Evolutionary conservation across 2,113 vertebrate genomes (phyloP), one percentile per base, ranked within the genome.

Genomic region (Orthonyx spaldingii): DNA sequence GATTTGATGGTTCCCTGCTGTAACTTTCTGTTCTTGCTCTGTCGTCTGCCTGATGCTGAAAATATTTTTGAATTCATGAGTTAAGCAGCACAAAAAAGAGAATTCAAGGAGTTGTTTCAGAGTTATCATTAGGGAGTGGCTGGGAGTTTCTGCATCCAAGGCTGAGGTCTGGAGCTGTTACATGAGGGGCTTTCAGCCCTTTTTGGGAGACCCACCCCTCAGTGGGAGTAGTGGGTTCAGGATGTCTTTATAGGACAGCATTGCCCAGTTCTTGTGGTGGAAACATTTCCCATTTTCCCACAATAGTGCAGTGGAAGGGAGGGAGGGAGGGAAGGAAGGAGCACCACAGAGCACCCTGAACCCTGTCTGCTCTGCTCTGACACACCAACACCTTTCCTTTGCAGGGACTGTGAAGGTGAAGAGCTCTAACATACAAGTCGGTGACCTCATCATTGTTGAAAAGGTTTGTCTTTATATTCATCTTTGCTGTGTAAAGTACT

Each of bases 401-500:
- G 71, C 97, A 99, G 99, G 99, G 52, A 99, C 99, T 3, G 98
- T 99, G 93, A 99, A 99, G 96, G 99, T 99, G 96, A 99, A 99
- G 98, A 99, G 99, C 94, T 99, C 99, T 28, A 98, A 97, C 37
- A 99, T 99, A 95, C 99, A 99, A 98, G 99, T 99, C 9, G 99
- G 99, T 24, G 99, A 99, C 72, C 99, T 99, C 30, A 99, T 99
- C 96, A 98, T 99, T n/a, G 99, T 99, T 26, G 99, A 99, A 83
- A 99, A 99, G 99, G 99, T 99, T 98, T 95, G 98, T 82, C 50
- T 92, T 84, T 68, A 21, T 64, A 14, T 10, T 10, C 11, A 3
- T 9, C 32, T 47, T 66, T 53, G 57, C 30, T 75, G 4, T 30
- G 52, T 70, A 19, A 94, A 82, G 11, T 7, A 7, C 10, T 26